phyloP scores from a whole-genome alignment of 2,113 vertebrate genomes.

The Alosa alosa region DNA sequence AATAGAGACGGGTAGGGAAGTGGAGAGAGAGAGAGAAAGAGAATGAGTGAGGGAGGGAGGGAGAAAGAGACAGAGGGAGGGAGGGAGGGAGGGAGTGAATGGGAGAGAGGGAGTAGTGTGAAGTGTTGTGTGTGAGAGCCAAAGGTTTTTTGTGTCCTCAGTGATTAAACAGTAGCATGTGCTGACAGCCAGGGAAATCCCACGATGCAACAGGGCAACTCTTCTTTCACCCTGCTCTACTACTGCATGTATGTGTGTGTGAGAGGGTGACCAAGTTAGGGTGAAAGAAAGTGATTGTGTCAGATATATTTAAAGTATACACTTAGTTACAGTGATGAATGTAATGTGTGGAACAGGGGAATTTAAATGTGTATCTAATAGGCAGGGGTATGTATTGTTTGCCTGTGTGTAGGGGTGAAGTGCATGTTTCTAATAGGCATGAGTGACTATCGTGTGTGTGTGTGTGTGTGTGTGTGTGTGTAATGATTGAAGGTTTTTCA shows the following conservation, averaged over 20 bases:
- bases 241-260: neutral
- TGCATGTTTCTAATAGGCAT: neutral
- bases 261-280: neutral
- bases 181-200: slow-evolving; percentile 60
- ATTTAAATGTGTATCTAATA: neutral
- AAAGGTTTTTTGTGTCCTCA: neutral
- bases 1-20: neutral
- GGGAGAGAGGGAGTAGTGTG: neutral
- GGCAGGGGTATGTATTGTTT: neutral
- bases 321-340: neutral
- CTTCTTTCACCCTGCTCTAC: slow-evolving; percentile 20
- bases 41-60: neutral
- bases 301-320: neutral
- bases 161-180: slow-evolving; percentile 65
- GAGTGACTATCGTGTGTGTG: neutral
- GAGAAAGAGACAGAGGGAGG: neutral
- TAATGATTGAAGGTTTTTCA: slow-evolving; percentile 6
- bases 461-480: neutral
- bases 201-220: slow-evolving; percentile 44
- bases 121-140: neutral
- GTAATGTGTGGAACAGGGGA: neutral
- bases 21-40: neutral
- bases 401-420: neutral
- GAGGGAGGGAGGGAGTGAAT: neutral
- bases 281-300: neutral